phyloP scores from a whole-genome alignment of 2,797 vertebrate genomes.

The Phrynocephalus vlangalii region DNA sequence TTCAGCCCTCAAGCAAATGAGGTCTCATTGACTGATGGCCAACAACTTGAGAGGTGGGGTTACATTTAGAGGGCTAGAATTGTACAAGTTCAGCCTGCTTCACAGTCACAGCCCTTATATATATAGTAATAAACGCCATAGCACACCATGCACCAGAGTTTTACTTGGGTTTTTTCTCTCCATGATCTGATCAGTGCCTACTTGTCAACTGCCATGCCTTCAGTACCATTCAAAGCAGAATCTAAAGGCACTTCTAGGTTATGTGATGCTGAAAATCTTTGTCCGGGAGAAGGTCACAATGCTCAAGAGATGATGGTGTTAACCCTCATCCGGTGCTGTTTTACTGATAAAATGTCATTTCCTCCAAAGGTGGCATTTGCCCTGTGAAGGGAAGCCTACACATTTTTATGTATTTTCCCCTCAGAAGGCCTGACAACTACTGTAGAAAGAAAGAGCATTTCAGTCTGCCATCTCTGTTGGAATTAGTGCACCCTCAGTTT shows the following conservation, averaged over 20 bases:
- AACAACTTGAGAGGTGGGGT: neutral
- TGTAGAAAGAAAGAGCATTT: neutral
- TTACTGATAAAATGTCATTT: neutral
- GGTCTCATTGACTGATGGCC: neutral
- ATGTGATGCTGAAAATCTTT: neutral
- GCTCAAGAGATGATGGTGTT: neutral
- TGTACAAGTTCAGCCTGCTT: neutral
- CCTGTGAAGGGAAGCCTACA: neutral
- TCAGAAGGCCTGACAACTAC: too few species aligned
- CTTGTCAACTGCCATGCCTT: neutral
- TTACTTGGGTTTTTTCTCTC: neutral
- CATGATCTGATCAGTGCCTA: neutral
- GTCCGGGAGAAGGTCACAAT: neutral
- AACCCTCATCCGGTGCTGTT: neutral
- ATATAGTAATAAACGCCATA: neutral
- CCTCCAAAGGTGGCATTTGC: neutral
- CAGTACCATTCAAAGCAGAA: neutral
- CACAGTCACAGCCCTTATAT: neutral
- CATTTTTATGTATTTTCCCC: too few species aligned
- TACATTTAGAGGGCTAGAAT: neutral
- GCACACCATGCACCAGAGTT: neutral
- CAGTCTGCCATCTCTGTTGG: too few species aligned
- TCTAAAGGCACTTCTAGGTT: neutral
- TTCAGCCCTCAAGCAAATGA: conserved; percentile 10
- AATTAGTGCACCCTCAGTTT: too few species aligned